Percentiles rank a stretch among this genome's conserved stretches.
phyloP scores from a whole-genome alignment of 1,140 invertebrate species.

The Antheraea pernyi region DNA sequence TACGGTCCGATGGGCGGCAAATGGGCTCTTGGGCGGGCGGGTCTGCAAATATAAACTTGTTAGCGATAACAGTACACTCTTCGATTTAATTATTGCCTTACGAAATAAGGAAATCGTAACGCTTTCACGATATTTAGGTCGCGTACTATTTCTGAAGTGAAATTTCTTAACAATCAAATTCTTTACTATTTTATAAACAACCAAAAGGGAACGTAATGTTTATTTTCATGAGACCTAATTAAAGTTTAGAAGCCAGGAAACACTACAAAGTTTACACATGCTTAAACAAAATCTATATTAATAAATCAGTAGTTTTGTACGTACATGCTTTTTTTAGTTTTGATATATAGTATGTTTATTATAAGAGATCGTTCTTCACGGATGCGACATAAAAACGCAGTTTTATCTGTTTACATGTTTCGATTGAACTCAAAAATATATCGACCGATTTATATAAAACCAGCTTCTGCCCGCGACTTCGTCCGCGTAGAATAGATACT shows the following conservation, averaged over 20 bases:
- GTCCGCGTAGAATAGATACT: too few relatives aligned
- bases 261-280: not conserved
- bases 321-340: too few relatives aligned
- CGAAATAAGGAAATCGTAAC: conserved; percentile 44
- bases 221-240: not conserved
- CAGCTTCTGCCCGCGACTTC: too few relatives aligned
- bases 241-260: not conserved
- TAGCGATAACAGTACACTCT: conserved; percentile 53
- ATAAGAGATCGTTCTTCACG: too few relatives aligned
- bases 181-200: not conserved
- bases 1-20: conserved; percentile 55
- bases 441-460: too few relatives aligned
- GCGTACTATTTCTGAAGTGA: conserved; percentile 6
- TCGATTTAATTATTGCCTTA: conserved; percentile 58
- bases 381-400: too few relatives aligned
- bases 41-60: conserved; percentile 56
- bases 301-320: too few relatives aligned
- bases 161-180: conserved; percentile 7
- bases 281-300: not conserved
- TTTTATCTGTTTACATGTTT: too few relatives aligned
- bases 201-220: not conserved
- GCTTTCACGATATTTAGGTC: conserved; percentile 25
- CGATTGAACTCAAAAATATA: too few relatives aligned
- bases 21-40: conserved; percentile 48
- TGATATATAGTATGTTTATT: too few relatives aligned